These are phyloP conservation scores for Muscicapa striata DNA, from an alignment of 2,797 vertebrate species.

Conservation along the genomic window DNA sequence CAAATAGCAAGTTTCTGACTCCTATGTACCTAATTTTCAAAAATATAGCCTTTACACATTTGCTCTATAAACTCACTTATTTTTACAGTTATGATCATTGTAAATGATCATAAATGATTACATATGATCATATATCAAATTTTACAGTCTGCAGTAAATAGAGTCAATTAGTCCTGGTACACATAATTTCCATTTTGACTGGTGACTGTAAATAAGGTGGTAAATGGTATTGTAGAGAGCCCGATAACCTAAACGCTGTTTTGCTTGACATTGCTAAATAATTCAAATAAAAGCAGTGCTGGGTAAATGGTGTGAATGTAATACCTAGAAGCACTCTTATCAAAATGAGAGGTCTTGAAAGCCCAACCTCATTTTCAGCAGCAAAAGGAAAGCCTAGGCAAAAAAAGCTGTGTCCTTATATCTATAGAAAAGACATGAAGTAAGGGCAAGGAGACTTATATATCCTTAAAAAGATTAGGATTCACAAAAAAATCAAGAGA, in stretches of 20 bases:
- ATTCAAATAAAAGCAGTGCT: constrained; percentile 51
- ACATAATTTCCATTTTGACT: not conserved
- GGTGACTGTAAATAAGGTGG: constrained; percentile 19
- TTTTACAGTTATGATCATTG: not conserved
- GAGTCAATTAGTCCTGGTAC: constrained; percentile 32
- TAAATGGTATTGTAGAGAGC: not conserved
- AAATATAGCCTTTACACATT: not conserved
- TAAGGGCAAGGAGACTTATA: no score
- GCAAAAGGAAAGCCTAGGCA: not conserved
- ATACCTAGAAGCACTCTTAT: constrained; percentile 11
- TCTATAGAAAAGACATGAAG: no score
- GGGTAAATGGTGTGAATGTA: constrained; percentile 43
- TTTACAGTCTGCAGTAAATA: not conserved
- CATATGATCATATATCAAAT: not conserved
- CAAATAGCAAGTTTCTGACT: not conserved
- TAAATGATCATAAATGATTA: no score
- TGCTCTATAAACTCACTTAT: not conserved
- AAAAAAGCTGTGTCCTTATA: no score
- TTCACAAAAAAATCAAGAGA: no score
- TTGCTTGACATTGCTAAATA: constrained; percentile 56
- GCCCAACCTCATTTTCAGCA: constrained; percentile 19
- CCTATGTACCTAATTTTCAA: not conserved
- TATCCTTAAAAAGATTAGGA: no score
- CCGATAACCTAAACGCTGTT: constrained; percentile 34
- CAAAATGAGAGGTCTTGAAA: constrained; percentile 50